Evolutionary conservation across 2,888 invertebrate species (phyloP).

Genomic region (Lysandra bellargus): DNA sequence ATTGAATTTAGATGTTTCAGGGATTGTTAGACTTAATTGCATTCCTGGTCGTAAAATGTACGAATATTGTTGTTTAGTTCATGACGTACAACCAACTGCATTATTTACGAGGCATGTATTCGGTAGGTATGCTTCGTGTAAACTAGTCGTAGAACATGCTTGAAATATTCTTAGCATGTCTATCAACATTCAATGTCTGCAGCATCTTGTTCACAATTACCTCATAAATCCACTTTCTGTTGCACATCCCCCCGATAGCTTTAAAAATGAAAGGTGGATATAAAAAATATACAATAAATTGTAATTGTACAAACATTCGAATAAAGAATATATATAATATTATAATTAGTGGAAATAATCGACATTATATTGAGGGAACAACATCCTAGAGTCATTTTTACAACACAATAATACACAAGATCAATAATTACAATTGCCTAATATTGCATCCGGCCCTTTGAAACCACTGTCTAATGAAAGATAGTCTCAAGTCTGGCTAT

Average conservation of each 20-base stretch:
- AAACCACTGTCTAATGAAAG: no score
- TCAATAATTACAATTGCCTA: no score
- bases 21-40: neutral
- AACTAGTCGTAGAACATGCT: neutral
- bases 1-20: neutral
- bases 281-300: no score
- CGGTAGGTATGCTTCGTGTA: neutral
- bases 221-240: neutral
- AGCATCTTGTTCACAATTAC: slow-evolving; percentile 10
- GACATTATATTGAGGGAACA: no score
- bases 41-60: neutral
- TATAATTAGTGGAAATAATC: no score
- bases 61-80: neutral
- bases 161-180: neutral
- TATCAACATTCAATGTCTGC: slow-evolving; percentile 18
- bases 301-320: no score
- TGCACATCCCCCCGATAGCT: neutral
- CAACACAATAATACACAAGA: no score
- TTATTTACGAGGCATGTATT: slow-evolving; percentile 17
- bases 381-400: no score
- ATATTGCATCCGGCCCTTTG: no score
- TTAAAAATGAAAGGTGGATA: no score
- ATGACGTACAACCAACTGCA: slow-evolving; percentile 2
- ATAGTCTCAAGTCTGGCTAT: no score
- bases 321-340: no score